phyloP scores from a whole-genome alignment of 2,113 vertebrate genomes.

The Macrotus californicus region DNA sequence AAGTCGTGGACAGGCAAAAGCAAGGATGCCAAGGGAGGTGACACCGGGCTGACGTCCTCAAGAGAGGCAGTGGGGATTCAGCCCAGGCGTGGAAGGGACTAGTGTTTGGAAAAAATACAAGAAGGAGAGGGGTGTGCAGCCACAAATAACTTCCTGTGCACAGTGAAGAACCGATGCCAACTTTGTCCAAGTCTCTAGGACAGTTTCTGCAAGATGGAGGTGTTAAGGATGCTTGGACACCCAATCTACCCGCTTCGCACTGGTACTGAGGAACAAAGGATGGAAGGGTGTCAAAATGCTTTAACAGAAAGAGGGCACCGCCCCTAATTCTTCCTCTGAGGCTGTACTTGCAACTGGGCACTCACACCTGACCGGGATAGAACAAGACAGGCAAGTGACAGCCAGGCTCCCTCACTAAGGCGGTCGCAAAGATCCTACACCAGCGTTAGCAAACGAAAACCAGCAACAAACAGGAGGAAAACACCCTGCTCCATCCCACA shows the following conservation, averaged over 20 bases:
- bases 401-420: too few relatives aligned
- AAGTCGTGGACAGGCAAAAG: background rate
- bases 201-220: background rate
- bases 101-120: background rate
- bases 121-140: background rate
- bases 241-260: fast-evolving
- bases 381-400: background rate
- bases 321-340: background rate
- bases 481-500: background rate
- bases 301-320: background rate
- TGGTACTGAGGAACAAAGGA: background rate
- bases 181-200: background rate
- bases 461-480: background rate
- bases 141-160: background rate
- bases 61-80: background rate
- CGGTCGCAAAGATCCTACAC: background rate
- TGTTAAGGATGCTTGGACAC: too few relatives aligned
- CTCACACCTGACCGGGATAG: background rate
- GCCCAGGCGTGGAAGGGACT: fast-evolving
- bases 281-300: background rate
- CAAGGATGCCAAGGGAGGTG: background rate
- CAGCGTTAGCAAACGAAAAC: background rate
- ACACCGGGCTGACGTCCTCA: background rate
- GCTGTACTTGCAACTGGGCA: background rate
- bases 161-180: fast-evolving